phyloP scores from a whole-genome alignment of 1,140 invertebrate species.

The Drosophila bocqueti region DNA sequence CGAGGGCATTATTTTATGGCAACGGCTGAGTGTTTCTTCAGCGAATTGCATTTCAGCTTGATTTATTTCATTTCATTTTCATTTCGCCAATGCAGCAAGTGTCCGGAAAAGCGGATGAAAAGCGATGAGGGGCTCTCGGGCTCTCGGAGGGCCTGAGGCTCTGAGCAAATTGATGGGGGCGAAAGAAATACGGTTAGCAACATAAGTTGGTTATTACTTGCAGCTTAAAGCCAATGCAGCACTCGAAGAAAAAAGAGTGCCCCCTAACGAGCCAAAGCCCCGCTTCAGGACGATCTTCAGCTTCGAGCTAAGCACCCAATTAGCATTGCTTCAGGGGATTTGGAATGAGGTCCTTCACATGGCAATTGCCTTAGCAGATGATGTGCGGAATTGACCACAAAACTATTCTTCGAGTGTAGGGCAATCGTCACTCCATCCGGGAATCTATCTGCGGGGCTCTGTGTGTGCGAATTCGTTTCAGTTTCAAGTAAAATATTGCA shows the following conservation, averaged over 20 bases:
- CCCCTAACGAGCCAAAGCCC: neutral
- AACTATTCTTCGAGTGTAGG: constrained; percentile 27
- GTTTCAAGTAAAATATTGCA: constrained; percentile 81
- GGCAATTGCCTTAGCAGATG: neutral
- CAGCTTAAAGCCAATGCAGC: constrained; percentile 70
- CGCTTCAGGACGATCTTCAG: neutral
- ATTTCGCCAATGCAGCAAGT: constrained; percentile 61
- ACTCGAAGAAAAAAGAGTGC: constrained; percentile 14
- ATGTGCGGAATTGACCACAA: neutral
- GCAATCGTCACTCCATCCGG: constrained; percentile 38
- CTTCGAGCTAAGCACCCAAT: neutral
- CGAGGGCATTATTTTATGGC: constrained; percentile 70
- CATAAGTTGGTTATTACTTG: constrained; percentile 83
- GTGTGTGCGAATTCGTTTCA: constrained; percentile 51
- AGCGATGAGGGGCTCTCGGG: constrained; percentile 14
- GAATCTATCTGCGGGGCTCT: constrained; percentile 43
- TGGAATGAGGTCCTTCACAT: too few species aligned
- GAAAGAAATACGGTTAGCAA: constrained; percentile 78
- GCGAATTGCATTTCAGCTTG: constrained; percentile 82
- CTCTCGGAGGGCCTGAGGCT: neutral
- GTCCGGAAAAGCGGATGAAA: constrained; percentile 38
- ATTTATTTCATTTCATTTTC: constrained; percentile 82
- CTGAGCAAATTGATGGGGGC: constrained; percentile 66
- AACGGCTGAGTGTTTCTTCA: constrained; percentile 68
- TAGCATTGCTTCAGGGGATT: neutral